Base-by-base conservation (phyloP, 1,140 invertebrate species). In the Artemia franciscana region DNA sequence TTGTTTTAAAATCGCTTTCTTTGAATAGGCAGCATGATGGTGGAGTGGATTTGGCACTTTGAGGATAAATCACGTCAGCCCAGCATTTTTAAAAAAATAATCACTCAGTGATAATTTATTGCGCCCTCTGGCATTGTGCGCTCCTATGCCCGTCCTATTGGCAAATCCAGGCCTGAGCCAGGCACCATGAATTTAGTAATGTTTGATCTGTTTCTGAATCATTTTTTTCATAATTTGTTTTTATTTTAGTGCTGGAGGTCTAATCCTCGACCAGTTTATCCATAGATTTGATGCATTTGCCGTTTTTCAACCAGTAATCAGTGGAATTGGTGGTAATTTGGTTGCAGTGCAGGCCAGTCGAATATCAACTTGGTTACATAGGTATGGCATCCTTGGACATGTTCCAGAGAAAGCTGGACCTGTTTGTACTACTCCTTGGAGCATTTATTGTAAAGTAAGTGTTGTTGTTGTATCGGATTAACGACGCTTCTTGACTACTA, bases 281-380 rank as follows among this genome's bases (percentile, higher is more conserved):
- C 80, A 80, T 15, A 79, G 75, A 66, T 91, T 87, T 70, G 80
- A 81, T 69, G 85, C 85, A 26, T 85, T 91, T 68, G 86, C 87
- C 24, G 84, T 90, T 30, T 90, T 86, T 73, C 86, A 90, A 72
- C 80, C 86, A 62, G 84, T 91, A 2, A 87, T 91, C 58, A 90
- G 89, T 76, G 87, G 91, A n/a, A 88, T 94, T 65, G 91, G 90
- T 30, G 91, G 91, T 2, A 95, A 95, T 72, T 79, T 95, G 68
- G 91, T 87, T 9, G 91, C 91, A 26, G 88, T 95, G 18, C 90
- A 94, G 76, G 89, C 91, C 1, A 91, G 87, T 69, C 79, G 88
- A 66, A 81, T 96, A 60, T 92, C 91, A n/a, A 95, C 91, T 5
- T 79, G 82, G 63, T 74, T 95, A 24, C 88, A 95, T 71, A 80